A percentile compares a stretch with the other conserved stretches of the same genome.
Conservation (phyloP, 1,140 invertebrate species). For the Pseudomyrmex concolor region DNA sequence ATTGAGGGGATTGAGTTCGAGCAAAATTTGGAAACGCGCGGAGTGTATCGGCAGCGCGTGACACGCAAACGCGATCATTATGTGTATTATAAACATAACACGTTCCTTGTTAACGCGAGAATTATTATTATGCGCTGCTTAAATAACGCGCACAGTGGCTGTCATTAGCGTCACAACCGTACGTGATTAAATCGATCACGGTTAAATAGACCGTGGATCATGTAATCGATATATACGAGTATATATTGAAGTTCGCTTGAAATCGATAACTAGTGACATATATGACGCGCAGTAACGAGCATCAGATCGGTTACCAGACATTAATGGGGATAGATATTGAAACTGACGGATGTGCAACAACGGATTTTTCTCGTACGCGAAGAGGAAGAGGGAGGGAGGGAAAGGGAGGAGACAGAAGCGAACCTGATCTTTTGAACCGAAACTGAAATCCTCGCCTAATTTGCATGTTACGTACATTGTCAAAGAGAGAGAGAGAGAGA, state of each 20-base stretch:
- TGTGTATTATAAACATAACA: constrained; percentile 15
- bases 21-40: not conserved
- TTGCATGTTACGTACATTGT: no score
- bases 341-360: not conserved
- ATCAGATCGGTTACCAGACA: constrained; percentile 6
- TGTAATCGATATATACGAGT: not conserved
- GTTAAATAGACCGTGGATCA: constrained; percentile 37
- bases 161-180: constrained; percentile 19
- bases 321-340: not conserved
- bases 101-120: constrained; percentile 17
- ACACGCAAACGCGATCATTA: not conserved
- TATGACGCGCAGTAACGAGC: not conserved
- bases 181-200: constrained; percentile 6
- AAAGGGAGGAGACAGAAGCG: no score
- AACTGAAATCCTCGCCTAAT: not conserved
- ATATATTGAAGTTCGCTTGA: constrained; percentile 15
- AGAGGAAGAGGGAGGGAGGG: no score
- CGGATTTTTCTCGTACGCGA: no score
- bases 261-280: constrained; percentile 15
- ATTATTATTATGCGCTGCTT: constrained; percentile 1
- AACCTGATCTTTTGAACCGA: not conserved
- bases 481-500: no score
- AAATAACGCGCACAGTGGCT: constrained; percentile 11
- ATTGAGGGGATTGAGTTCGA: no score
- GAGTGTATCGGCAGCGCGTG: not conserved